A percentile compares a stretch with the other conserved stretches of the same genome.
Evolutionary conservation across 2,113 vertebrate genomes (phyloP).

Genomic region (Guaruba guarouba): DNA sequence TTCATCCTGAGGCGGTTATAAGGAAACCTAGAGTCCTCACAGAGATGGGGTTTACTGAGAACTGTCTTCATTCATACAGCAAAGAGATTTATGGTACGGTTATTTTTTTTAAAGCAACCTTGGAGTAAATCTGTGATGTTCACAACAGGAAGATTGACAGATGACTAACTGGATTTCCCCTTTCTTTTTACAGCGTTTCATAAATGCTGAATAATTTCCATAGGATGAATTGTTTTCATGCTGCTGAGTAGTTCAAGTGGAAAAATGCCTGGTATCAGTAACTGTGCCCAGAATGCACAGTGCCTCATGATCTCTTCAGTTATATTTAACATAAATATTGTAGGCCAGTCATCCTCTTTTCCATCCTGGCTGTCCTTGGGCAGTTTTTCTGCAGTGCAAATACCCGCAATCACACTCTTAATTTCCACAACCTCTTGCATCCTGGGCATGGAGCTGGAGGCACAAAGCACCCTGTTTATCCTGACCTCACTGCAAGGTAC

Average conservation of each 20-base stretch:
- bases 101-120: background rate
- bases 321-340: background rate
- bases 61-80: background rate
- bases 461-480: background rate
- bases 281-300: rapidly evolving
- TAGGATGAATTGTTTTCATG: background rate
- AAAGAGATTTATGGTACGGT: background rate
- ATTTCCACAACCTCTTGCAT: rapidly evolving
- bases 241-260: background rate
- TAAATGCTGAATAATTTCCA: slow-evolving; percentile 14
- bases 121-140: background rate
- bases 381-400: background rate
- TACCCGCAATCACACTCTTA: background rate
- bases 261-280: background rate
- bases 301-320: background rate
- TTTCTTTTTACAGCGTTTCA: background rate
- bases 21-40: background rate
- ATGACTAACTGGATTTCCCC: slow-evolving; percentile 39
- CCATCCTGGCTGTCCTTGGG: background rate
- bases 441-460: background rate
- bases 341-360: background rate
- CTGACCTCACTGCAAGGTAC: background rate
- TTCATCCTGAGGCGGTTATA: background rate
- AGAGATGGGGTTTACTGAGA: background rate
- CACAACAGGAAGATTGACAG: background rate